These are phyloP conservation scores for Hippopotamyrus pictus DNA, from an alignment of 2,797 vertebrate species.

Conservation along the genomic window DNA sequence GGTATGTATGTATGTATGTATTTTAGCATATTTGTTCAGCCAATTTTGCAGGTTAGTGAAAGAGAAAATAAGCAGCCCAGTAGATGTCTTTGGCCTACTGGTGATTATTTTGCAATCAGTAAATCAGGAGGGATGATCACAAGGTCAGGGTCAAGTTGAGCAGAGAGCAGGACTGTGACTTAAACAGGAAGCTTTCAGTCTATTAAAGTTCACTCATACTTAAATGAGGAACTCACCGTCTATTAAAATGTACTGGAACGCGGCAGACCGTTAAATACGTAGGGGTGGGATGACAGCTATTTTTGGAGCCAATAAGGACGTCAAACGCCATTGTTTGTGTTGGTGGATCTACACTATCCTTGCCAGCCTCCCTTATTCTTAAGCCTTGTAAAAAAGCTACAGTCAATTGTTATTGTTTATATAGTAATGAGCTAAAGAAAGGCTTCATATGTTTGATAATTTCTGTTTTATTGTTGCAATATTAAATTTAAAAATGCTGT, in stretches of 20 bases:
- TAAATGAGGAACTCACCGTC: background rate
- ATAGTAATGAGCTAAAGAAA: background rate
- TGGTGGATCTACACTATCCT: background rate
- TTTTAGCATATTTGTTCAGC: background rate
- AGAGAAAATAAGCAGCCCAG: background rate
- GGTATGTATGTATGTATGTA: background rate
- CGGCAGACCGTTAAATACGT: background rate
- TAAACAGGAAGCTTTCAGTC: conserved; percentile 7
- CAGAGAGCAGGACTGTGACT: background rate
- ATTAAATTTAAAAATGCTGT: background rate
- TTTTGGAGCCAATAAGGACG: background rate
- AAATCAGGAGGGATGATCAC: background rate
- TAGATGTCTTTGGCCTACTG: background rate
- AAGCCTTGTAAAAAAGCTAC: background rate
- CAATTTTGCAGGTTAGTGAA: background rate
- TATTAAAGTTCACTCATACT: background rate
- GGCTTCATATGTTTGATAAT: background rate
- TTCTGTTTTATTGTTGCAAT: background rate
- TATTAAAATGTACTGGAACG: background rate
- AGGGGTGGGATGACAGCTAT: conserved; percentile 13
- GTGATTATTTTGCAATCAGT: background rate
- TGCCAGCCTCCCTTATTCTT: background rate
- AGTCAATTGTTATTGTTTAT: conserved; percentile 1
- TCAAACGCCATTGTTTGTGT: background rate
- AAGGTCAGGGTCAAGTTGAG: background rate